These are phyloP conservation scores for Eudemis profundana DNA, from an alignment of 2,888 invertebrate genomes.

Conservation along the genomic window DNA sequence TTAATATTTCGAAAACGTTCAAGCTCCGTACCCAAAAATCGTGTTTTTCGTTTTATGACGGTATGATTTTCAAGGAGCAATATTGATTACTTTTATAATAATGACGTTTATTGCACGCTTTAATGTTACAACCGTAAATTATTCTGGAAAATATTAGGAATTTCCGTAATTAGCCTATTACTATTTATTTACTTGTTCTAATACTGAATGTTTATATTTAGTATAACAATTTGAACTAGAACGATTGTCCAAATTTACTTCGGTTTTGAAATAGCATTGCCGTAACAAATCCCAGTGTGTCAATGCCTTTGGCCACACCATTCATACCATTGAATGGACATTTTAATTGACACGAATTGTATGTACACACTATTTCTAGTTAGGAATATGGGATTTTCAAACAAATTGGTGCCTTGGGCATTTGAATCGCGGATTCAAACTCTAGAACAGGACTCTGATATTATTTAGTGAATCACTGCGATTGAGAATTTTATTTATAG, in stretches of 20 bases:
- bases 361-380: conserved; percentile 52
- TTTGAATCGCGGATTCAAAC: conserved; percentile 17
- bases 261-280: conserved; percentile 5
- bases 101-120: no score
- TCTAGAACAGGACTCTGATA: background rate
- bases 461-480: background rate
- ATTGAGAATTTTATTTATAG: background rate
- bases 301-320: conserved; percentile 49
- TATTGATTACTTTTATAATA: no score
- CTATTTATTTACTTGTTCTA: no score
- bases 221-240: background rate
- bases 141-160: no score
- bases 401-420: conserved; percentile 27
- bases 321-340: conserved; percentile 56
- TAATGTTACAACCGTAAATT: no score
- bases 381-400: conserved; percentile 22
- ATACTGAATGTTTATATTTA: background rate
- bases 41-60: no score
- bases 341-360: conserved; percentile 62
- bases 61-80: no score
- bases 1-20: no score
- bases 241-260: background rate
- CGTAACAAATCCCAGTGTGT: conserved; percentile 33
- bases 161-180: no score
- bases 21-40: no score